A percentile compares a stretch with the other conserved stretches of the same genome.
phyloP scores from a whole-genome alignment of 2,113 vertebrate species.

The Clarias macrocephalus region DNA sequence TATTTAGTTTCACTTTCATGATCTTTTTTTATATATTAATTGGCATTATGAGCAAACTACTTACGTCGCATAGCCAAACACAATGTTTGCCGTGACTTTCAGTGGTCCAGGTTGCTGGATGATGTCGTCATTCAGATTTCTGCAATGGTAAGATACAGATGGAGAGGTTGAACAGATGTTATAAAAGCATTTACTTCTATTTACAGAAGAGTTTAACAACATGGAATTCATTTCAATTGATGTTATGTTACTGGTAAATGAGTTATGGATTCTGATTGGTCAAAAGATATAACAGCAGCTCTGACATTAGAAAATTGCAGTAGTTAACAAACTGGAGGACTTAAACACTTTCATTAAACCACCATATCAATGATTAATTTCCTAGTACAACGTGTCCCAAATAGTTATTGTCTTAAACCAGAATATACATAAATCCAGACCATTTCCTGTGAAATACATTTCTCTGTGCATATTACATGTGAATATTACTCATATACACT shows the following conservation, averaged over 20 bases:
- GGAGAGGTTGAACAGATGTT: background rate
- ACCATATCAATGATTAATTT: background rate
- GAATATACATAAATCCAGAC: background rate
- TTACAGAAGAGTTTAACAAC: background rate
- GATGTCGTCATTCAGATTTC: slow-evolving; percentile 79
- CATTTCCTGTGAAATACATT: background rate
- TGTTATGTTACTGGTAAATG: background rate
- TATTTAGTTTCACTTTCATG: background rate
- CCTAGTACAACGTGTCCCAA: background rate
- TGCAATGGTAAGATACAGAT: slow-evolving; percentile 53
- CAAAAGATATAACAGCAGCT: background rate
- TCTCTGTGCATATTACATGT: background rate
- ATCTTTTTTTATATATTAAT: background rate
- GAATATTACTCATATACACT: background rate
- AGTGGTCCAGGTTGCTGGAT: slow-evolving; percentile 74
- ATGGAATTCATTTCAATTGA: background rate
- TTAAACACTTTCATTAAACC: background rate
- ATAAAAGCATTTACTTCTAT: background rate
- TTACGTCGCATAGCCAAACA: slow-evolving; percentile 88
- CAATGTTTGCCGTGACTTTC: slow-evolving; percentile 84
- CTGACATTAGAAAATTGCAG: background rate
- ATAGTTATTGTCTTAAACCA: background rate
- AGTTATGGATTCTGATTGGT: background rate
- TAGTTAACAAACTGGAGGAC: background rate
- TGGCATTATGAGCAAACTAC: slow-evolving; percentile 48